Evolutionary conservation across 2,113 vertebrate species (phyloP).

Genomic region (Plectropomus leopardus): DNA sequence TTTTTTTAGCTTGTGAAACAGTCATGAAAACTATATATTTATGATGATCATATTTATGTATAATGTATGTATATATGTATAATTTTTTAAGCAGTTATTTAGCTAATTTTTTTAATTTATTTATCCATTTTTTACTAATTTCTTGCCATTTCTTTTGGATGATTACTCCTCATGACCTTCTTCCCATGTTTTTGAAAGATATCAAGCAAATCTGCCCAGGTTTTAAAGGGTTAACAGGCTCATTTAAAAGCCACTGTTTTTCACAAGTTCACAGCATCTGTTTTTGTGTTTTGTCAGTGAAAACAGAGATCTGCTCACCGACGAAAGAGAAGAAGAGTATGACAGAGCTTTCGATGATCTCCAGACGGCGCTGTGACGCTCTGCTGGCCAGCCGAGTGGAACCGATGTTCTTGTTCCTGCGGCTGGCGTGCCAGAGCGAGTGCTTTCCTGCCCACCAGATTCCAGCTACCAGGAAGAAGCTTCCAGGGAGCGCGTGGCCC

Average conservation of each 20-base stretch:
- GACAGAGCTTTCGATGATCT: constrained; percentile 89
- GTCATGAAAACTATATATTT: too few species aligned
- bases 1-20: too few species aligned
- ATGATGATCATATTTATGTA: too few species aligned
- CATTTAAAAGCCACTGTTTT: neutral
- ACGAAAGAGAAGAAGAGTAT: constrained; percentile 87
- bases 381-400: constrained; percentile 86
- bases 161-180: too few species aligned
- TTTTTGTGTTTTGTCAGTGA: neutral
- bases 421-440: constrained; percentile 88
- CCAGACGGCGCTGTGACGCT: constrained; percentile 88
- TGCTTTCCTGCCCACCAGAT: constrained; percentile 94
- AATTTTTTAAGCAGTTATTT: too few species aligned
- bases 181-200: too few species aligned
- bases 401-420: constrained; percentile 89
- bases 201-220: too few species aligned
- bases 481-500: constrained; percentile 94
- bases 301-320: constrained; percentile 83
- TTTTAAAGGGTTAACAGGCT: neutral
- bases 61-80: too few species aligned
- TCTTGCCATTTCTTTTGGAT: too few species aligned
- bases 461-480: constrained; percentile 91
- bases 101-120: too few species aligned
- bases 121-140: too few species aligned
- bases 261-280: neutral